Conservation (phyloP, 92 coral and sea anemone species). For the Actinostola sp. region DNA sequence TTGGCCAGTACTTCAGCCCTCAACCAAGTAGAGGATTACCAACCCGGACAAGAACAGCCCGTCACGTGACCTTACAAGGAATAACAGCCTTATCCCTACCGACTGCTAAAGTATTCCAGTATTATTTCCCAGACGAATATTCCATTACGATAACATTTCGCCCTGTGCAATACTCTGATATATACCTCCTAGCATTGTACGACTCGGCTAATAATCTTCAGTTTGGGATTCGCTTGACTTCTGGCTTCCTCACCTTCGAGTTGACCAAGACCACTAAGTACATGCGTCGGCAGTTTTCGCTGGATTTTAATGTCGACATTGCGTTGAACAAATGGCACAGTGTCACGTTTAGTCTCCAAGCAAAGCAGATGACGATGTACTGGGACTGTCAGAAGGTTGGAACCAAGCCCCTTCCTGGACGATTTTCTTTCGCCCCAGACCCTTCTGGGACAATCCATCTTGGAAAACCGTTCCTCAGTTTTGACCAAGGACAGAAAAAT, state of each 20-base stretch:
- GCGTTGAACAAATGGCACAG: conserved; percentile 75
- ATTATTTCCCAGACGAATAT: conserved; percentile 71
- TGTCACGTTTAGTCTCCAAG: conserved; percentile 76
- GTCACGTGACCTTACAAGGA: conserved; percentile 53
- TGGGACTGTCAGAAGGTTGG: conserved; percentile 87
- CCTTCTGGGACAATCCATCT: conserved; percentile 54
- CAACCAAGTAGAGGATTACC: conserved; percentile 23
- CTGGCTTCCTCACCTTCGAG: conserved; percentile 58
- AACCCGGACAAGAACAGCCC: conserved; percentile 18
- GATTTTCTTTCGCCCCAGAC: conserved; percentile 60
- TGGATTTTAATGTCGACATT: conserved; percentile 75
- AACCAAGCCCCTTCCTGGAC: conserved; percentile 50
- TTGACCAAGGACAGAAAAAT: conserved; percentile 23
- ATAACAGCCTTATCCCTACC: conserved; percentile 42
- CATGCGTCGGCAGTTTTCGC: conserved; percentile 27
- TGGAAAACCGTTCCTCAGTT: conserved; percentile 54
- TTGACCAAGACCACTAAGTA: conserved; percentile 42
- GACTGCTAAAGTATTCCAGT: conserved; percentile 66
- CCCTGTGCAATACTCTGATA: conserved; percentile 48
- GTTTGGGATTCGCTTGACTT: conserved; percentile 65
- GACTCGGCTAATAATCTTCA: conserved; percentile 48
- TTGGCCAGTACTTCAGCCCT: conserved; percentile 51
- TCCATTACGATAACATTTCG: conserved; percentile 69
- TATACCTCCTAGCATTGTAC: conserved; percentile 68
- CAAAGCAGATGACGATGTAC: conserved; percentile 63